Percentiles rank a stretch among this genome's conserved stretches.
Conservation (phyloP, 1,140 invertebrate genomes). For the Drosophila asahinai region DNA sequence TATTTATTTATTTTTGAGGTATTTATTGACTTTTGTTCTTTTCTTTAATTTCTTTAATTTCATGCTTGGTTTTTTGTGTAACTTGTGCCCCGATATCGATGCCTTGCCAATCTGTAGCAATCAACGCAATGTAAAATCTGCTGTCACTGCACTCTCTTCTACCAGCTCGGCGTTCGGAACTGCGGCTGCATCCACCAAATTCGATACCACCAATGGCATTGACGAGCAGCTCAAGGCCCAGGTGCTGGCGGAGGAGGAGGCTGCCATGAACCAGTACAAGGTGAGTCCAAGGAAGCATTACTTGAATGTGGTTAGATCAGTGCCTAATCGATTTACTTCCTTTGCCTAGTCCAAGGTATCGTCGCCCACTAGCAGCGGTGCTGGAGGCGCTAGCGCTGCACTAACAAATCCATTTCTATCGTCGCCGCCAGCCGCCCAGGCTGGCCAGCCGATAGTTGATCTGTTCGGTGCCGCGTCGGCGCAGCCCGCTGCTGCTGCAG, state of each 20-base stretch:
- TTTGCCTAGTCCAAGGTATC: slow-evolving; percentile 90
- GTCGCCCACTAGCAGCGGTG: slow-evolving; percentile 87
- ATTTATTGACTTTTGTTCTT: slow-evolving; percentile 2
- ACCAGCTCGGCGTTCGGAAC: slow-evolving; percentile 94
- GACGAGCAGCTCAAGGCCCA: slow-evolving; percentile 94
- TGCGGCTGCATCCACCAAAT: slow-evolving; percentile 90
- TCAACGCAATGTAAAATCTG: slow-evolving; percentile 93
- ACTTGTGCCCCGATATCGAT: slow-evolving; percentile 22
- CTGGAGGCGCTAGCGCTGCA: slow-evolving; percentile 86
- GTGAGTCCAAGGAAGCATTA: slow-evolving; percentile 86
- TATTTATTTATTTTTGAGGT: not conserved
- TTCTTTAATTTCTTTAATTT: slow-evolving; percentile 26
- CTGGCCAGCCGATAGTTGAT: slow-evolving; percentile 90
- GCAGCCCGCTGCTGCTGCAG: slow-evolving; percentile 79
- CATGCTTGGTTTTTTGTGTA: slow-evolving; percentile 37
- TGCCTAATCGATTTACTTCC: slow-evolving; percentile 36
- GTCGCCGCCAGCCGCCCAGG: slow-evolving; percentile 86
- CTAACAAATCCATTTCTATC: slow-evolving; percentile 95
- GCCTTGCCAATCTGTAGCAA: slow-evolving; percentile 86
- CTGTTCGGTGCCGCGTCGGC: slow-evolving; percentile 89
- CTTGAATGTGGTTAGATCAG: not conserved
- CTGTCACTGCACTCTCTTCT: slow-evolving; percentile 94
- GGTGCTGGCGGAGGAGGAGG: slow-evolving; percentile 97
- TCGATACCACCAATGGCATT: slow-evolving; percentile 91
- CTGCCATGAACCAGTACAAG: slow-evolving; percentile 97